Evolutionary conservation across 2,888 invertebrate species (phyloP), one percentile per base, ranked within the genome.

Genomic region (Cantharis rustica): DNA sequence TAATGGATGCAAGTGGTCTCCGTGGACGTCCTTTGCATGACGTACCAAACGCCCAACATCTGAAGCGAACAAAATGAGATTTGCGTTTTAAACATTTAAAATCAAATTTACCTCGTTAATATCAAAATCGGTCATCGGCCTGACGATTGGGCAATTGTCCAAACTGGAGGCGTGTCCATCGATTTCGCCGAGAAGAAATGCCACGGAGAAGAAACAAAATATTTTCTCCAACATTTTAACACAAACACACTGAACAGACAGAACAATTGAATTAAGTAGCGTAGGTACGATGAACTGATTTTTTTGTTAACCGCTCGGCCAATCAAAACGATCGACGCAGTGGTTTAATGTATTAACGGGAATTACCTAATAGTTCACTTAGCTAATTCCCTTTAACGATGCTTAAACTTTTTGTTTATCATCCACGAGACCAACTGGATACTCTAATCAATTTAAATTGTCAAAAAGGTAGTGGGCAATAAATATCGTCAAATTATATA

Each of bases 21-120:
- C 0, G 95, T 95, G 9, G 94, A 93, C 1, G 95, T 95, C 88
- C 95, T 95, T 87, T 95, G 94, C 61, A 95, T 91, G 13, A 93
- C 95, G 86, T 93, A 94, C 95, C 95, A 96, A n/a, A 93, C 87
- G 0, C 95, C 95, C 76, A 95, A 87, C 87, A 95, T 90, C 95
- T 95, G 88, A 69, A 89, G 16, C 15, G 13, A 68, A 27, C 16
- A 27, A n/a, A 26, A 7, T 31, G n/a, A 73, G 70, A 47, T 47
- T 31, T n/a, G n/a, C n/a, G 47, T 47, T n/a, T 47, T 61, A n/a
- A 64, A 61, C 31, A 69, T 66, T 66, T 13, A 72, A 47, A 75
- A 68, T 85, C 89, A 47, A n/a, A 47, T 47, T 89, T 89, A 95
- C 95, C 91, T 89, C 91, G 79, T 90, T 92, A 93, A 95, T 95